These are phyloP conservation scores for Phymorhynchus buccinoides DNA, from an alignment of 1,140 invertebrate genomes.

Conservation along the genomic window DNA sequence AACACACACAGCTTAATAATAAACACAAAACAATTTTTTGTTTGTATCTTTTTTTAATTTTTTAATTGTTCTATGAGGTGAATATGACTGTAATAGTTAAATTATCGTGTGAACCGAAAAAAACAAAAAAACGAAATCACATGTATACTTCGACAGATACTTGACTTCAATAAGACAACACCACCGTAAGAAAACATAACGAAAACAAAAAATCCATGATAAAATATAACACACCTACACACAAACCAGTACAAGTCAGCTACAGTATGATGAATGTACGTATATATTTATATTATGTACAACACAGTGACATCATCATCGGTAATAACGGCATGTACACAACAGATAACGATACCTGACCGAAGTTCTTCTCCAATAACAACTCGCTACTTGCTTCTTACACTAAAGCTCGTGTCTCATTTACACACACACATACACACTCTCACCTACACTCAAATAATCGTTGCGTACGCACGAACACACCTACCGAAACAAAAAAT, in stretches of 20 bases:
- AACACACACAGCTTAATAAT: too few species aligned
- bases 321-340: neutral
- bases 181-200: too few species aligned
- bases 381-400: neutral
- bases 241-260: neutral
- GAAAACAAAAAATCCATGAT: neutral
- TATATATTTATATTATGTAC: too few species aligned
- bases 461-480: neutral
- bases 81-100: slow-evolving; percentile 5
- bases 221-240: slow-evolving; percentile 24
- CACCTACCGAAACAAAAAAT: neutral
- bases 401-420: too few species aligned
- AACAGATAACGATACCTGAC: neutral
- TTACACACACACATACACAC: too few species aligned
- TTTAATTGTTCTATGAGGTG: slow-evolving; percentile 1
- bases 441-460: neutral
- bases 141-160: neutral
- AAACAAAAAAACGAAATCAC: slow-evolving; percentile 9
- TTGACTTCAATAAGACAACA: neutral
- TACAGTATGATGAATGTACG: too few species aligned
- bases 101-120: slow-evolving; percentile 7
- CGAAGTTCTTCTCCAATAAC: neutral
- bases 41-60: too few species aligned
- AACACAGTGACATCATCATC: neutral
- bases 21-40: too few species aligned